Percentiles rank a stretch among this genome's conserved stretches.
phyloP scores from a whole-genome alignment of 2,113 vertebrate species.

The Gasterosteus aculeatus region DNA sequence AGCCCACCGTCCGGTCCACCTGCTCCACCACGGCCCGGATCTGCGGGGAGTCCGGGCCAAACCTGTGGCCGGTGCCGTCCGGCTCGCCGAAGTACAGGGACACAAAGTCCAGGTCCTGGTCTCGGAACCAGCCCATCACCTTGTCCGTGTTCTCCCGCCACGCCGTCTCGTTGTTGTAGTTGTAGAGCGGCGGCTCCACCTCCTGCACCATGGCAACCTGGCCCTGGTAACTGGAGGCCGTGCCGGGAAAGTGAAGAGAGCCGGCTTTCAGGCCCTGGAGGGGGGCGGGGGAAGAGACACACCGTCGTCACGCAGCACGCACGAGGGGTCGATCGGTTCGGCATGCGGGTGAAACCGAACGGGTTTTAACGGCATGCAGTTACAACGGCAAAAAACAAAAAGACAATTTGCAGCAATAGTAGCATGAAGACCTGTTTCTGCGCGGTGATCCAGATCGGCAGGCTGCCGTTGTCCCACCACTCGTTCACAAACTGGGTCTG shows the following conservation, averaged over 20 bases:
- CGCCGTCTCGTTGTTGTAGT: slow-evolving; percentile 83
- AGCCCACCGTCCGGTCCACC: slow-evolving; percentile 89
- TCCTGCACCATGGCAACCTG: slow-evolving; percentile 70
- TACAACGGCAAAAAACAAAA: too few relatives aligned
- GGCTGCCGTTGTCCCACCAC: slow-evolving; percentile 93
- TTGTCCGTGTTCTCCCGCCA: slow-evolving; percentile 86
- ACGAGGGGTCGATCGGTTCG: slow-evolving; percentile 1
- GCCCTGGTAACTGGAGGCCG: slow-evolving; percentile 84
- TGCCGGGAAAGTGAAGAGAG: slow-evolving; percentile 91
- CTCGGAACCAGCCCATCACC: slow-evolving; percentile 85
- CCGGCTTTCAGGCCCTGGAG: slow-evolving; percentile 88
- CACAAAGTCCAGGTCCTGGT: slow-evolving; percentile 84
- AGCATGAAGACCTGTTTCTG: slow-evolving; percentile 86
- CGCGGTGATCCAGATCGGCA: slow-evolving; percentile 96
- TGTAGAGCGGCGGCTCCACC: slow-evolving; percentile 79
- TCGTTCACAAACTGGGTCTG: slow-evolving; percentile 79
- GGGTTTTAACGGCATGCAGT: slow-evolving; percentile 20
- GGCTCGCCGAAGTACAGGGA: slow-evolving; percentile 93
- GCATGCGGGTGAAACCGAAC: slow-evolving; percentile 19
- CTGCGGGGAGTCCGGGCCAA: slow-evolving; percentile 85
- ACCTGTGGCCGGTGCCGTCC: slow-evolving; percentile 86
- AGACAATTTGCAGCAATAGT: slow-evolving; percentile 1
- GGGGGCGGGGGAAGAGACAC: neutral
- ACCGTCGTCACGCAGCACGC: neutral
- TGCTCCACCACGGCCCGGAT: slow-evolving; percentile 83